Conservation (phyloP, 2,888 invertebrate genomes). For the Boloria selene region DNA sequence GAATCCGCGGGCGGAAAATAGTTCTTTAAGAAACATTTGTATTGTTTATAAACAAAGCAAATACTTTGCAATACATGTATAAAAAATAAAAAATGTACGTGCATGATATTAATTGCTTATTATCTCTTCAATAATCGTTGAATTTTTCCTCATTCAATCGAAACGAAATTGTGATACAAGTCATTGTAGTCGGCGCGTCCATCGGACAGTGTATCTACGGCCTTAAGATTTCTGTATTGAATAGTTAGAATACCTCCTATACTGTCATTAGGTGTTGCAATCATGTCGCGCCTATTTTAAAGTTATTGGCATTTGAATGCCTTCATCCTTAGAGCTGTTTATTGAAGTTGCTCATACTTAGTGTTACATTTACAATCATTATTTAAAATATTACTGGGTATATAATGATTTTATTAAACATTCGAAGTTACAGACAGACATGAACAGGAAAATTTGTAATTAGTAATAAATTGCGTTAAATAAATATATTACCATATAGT, state of each 20-base stretch:
- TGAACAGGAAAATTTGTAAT: too few species aligned
- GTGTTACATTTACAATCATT: too few species aligned
- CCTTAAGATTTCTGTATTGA: conserved; percentile 8
- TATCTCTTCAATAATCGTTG: conserved; percentile 5
- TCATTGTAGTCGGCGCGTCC: conserved; percentile 1
- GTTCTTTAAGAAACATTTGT: background rate
- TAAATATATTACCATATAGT: background rate
- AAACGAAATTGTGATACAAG: background rate
- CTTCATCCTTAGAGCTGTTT: background rate
- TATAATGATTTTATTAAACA: too few species aligned
- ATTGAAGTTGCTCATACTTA: too few species aligned
- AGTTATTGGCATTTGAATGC: background rate
- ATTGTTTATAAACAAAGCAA: conserved; percentile 1
- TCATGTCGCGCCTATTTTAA: background rate
- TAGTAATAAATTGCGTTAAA: background rate
- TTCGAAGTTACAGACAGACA: too few species aligned
- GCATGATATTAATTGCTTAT: conserved; percentile 16
- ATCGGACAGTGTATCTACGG: conserved; percentile 3
- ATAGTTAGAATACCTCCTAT: background rate
- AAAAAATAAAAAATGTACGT: conserved; percentile 15
- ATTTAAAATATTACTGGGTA: too few species aligned
- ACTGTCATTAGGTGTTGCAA: background rate
- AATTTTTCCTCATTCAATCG: conserved; percentile 15
- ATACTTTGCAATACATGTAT: background rate
- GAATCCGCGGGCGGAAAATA: background rate